Percentiles rank a stretch among this genome's conserved stretches.
phyloP scores from a whole-genome alignment of 2,113 vertebrate species.

The Struthio camelus region DNA sequence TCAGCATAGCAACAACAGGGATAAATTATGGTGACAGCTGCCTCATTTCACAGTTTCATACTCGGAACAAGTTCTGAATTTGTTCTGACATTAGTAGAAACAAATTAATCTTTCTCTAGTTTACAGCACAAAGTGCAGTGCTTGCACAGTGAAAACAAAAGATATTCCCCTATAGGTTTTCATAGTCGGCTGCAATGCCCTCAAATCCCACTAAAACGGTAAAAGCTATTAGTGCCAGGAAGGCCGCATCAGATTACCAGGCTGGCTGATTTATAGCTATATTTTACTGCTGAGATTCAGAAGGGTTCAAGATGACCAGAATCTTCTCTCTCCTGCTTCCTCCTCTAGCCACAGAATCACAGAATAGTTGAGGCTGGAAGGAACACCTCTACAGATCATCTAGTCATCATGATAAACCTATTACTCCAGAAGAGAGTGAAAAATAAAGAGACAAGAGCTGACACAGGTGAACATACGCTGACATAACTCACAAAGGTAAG shows the following conservation, averaged over 20 bases:
- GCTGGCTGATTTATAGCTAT: slow-evolving; percentile 5
- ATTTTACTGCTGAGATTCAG: slow-evolving; percentile 36
- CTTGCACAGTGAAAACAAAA: not conserved
- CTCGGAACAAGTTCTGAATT: slow-evolving; percentile 34
- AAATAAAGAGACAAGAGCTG: not conserved
- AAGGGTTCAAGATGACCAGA: slow-evolving; percentile 27
- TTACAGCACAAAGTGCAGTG: slow-evolving; percentile 13
- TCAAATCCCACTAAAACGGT: slow-evolving; percentile 17
- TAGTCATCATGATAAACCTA: slow-evolving; percentile 5
- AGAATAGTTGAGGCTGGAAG: too few species aligned
- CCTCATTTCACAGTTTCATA: slow-evolving; percentile 3
- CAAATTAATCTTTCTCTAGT: slow-evolving; percentile 38
- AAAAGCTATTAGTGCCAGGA: slow-evolving; percentile 35
- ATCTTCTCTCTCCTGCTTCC: not conserved
- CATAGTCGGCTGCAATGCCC: slow-evolving; percentile 29
- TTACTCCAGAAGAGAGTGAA: not conserved
- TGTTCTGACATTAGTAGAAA: slow-evolving; percentile 27
- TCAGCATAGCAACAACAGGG: not conserved
- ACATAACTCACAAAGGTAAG: not conserved
- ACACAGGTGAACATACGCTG: not conserved
- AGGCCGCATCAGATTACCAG: not conserved
- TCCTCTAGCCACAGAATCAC: not conserved
- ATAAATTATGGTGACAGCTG: slow-evolving; percentile 34
- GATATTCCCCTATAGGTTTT: not conserved
- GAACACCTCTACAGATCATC: not conserved